These are phyloP conservation scores for Drosophila ohnishii DNA, from an alignment of 1,140 invertebrate species.

Conservation along the genomic window DNA sequence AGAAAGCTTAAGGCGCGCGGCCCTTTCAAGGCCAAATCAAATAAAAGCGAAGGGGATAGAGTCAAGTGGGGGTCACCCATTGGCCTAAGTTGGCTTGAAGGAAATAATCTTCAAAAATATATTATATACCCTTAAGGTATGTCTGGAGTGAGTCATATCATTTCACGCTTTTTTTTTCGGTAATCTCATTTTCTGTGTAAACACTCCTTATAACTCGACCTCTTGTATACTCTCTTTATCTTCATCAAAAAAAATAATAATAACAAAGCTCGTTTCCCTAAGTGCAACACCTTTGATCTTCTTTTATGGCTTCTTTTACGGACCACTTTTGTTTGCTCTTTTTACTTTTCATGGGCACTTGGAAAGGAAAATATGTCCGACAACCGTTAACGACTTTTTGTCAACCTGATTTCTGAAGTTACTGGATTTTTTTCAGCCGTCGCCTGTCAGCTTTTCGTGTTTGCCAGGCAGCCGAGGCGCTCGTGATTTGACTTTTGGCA, in stretches of 20 bases:
- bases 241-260: not conserved
- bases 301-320: slow-evolving; percentile 28
- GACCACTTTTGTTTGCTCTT: slow-evolving; percentile 13
- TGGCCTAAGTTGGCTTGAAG: not conserved
- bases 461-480: slow-evolving; percentile 8
- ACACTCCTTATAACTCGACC: slow-evolving; percentile 7
- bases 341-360: slow-evolving; percentile 34
- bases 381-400: slow-evolving; percentile 41
- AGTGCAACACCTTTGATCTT: slow-evolving; percentile 44
- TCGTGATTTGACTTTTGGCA: slow-evolving; percentile 53
- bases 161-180: not conserved
- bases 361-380: slow-evolving; percentile 18
- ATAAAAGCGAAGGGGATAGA: slow-evolving; percentile 1
- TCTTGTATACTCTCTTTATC: slow-evolving; percentile 6
- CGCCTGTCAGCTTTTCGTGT: slow-evolving; percentile 21
- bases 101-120: not conserved
- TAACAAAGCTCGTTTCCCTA: slow-evolving; percentile 22
- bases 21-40: slow-evolving; percentile 27
- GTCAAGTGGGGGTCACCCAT: not conserved
- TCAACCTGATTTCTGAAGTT: slow-evolving; percentile 37
- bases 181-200: slow-evolving; percentile 27
- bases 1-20: slow-evolving; percentile 3
- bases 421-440: not conserved
- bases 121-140: not conserved
- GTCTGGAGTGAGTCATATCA: not conserved